Conservation (phyloP, 2,888 invertebrate genomes). For the Oxycera nigricornis region DNA sequence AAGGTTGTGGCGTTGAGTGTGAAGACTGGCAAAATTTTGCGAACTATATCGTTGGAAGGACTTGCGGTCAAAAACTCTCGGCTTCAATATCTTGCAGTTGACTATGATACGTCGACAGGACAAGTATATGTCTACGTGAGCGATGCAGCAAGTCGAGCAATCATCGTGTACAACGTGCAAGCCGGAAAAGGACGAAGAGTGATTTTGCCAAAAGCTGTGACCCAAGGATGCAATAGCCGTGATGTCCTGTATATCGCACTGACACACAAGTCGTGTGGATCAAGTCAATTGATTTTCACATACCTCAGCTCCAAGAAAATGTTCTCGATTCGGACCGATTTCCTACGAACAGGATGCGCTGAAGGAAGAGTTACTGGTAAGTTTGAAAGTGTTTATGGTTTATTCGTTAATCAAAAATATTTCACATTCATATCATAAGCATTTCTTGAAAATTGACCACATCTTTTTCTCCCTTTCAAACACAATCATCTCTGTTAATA, state of each 20-base stretch:
- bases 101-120: slow-evolving; percentile 68
- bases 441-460: too few species aligned
- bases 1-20: slow-evolving; percentile 72
- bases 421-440: too few species aligned
- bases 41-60: slow-evolving; percentile 68
- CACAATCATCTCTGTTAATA: too few species aligned
- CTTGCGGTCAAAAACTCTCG: slow-evolving; percentile 68
- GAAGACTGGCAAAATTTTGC: slow-evolving; percentile 68
- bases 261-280: slow-evolving; percentile 66
- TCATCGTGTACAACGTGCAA: slow-evolving; percentile 72
- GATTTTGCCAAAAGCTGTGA: slow-evolving; percentile 66
- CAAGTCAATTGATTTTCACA: slow-evolving; percentile 68
- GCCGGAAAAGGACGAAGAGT: slow-evolving; percentile 70
- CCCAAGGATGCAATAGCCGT: slow-evolving; percentile 64
- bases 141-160: slow-evolving; percentile 73
- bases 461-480: too few species aligned
- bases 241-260: slow-evolving; percentile 74
- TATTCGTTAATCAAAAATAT: too few species aligned
- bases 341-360: slow-evolving; percentile 67
- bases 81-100: slow-evolving; percentile 74
- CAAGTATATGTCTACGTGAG: slow-evolving; percentile 70
- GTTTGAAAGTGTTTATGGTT: not conserved
- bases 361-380: slow-evolving; percentile 63
- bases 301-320: slow-evolving; percentile 70
- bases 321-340: slow-evolving; percentile 70